Conservation (phyloP, 1,140 invertebrate species). For the Hyposmocoma kahamanoa region DNA sequence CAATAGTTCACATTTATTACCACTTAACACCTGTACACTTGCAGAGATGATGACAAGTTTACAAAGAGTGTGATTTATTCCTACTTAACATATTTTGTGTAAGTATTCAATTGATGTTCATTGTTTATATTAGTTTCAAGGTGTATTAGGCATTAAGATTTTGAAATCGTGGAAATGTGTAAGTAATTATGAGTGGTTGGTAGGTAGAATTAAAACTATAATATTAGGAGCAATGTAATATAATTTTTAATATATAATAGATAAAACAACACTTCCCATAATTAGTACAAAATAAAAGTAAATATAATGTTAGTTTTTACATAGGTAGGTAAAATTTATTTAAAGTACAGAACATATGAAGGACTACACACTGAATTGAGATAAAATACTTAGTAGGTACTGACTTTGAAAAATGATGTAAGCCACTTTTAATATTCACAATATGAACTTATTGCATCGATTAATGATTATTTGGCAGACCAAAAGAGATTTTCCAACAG, state of each 20-base stretch:
- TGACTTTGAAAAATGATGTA: slow-evolving; percentile 67
- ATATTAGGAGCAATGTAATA: slow-evolving; percentile 74
- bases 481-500: slow-evolving; percentile 74
- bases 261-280: slow-evolving; percentile 75
- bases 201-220: slow-evolving; percentile 63
- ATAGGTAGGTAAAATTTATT: slow-evolving; percentile 73
- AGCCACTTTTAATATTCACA: slow-evolving; percentile 71
- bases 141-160: too few species aligned
- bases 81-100: too few species aligned
- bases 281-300: slow-evolving; percentile 76
- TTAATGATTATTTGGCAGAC: slow-evolving; percentile 70
- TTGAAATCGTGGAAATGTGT: too few species aligned
- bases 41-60: too few species aligned
- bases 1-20: too few species aligned
- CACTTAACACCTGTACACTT: too few species aligned
- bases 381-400: slow-evolving; percentile 66
- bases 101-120: too few species aligned
- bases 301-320: slow-evolving; percentile 75
- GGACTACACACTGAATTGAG: slow-evolving; percentile 73
- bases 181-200: too few species aligned
- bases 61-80: too few species aligned
- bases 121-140: too few species aligned
- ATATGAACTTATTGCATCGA: slow-evolving; percentile 68
- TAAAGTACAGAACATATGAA: slow-evolving; percentile 74
- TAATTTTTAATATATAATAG: slow-evolving; percentile 75